Percentiles rank a stretch among this genome's conserved stretches.
phyloP scores from a whole-genome alignment of 2,797 vertebrate species.

The Merluccius polli region DNA sequence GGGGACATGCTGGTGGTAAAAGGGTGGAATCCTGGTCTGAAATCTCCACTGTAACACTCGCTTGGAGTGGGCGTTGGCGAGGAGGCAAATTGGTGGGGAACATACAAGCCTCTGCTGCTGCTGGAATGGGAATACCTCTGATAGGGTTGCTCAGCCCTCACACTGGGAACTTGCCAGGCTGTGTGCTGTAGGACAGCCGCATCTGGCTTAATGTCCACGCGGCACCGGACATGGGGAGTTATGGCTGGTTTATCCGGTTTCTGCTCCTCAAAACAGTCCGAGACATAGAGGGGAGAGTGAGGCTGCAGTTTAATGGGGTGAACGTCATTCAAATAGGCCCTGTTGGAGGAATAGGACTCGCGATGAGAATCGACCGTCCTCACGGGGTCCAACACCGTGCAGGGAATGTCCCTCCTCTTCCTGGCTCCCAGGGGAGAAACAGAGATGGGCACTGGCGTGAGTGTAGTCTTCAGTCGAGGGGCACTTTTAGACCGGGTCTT shows the following conservation, averaged over 20 bases:
- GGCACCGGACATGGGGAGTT: conserved; percentile 88
- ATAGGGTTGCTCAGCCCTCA: conserved; percentile 70
- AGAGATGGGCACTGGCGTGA: conserved; percentile 80
- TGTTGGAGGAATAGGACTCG: conserved; percentile 67
- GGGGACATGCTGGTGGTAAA: conserved; percentile 72
- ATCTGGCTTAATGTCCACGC: conserved; percentile 93
- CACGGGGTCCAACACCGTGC: conserved; percentile 64
- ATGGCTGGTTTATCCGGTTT: conserved; percentile 64
- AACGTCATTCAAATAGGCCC: conserved; percentile 87
- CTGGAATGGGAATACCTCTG: conserved; percentile 72
- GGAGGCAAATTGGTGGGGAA: conserved; percentile 75
- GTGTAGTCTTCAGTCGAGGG: conserved; percentile 77
- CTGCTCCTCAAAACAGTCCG: conserved; percentile 79
- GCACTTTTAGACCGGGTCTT: conserved; percentile 87
- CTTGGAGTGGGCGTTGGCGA: conserved; percentile 89
- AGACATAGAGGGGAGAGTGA: conserved; percentile 84
- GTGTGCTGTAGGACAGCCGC: conserved; percentile 85
- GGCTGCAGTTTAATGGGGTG: conserved; percentile 95
- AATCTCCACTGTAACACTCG: conserved; percentile 85
- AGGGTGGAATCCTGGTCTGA: conserved; percentile 71
- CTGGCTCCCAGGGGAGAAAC: conserved; percentile 70
- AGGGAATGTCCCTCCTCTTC: conserved; percentile 73
- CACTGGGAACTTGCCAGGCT: conserved; percentile 66
- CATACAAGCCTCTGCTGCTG: conserved; percentile 76
- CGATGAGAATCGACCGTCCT: conserved; percentile 72